phyloP scores from a whole-genome alignment of 2,797 vertebrate genomes.

The Clarias platycephalus region DNA sequence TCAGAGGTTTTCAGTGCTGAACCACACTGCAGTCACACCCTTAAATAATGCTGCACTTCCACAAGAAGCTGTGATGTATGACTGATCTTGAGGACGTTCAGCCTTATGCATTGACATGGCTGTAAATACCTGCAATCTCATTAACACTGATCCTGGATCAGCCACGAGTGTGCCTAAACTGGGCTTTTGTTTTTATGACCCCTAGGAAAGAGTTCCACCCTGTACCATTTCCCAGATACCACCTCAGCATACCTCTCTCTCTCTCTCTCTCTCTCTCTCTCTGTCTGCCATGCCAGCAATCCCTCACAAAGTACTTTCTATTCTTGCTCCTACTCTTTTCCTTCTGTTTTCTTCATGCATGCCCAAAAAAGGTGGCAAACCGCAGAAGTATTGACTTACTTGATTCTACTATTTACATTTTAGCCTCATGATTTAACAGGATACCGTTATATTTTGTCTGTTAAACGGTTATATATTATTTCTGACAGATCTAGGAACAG shows the following conservation, averaged over 20 bases:
- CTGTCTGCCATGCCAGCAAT: neutral
- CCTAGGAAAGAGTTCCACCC: conserved; percentile 24
- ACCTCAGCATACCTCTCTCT: conserved; percentile 17
- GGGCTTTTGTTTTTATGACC: conserved; percentile 16
- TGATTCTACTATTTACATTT: neutral
- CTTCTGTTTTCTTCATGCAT: neutral
- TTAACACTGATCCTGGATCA: conserved; percentile 22
- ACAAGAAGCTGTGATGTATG: neutral
- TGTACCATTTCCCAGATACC: conserved; percentile 6
- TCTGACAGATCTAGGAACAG: neutral
- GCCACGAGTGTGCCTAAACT: neutral
- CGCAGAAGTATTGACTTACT: neutral
- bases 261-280: conserved; percentile 11
- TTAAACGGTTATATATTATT: neutral
- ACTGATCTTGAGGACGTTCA: conserved; percentile 15
- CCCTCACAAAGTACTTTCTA: conserved; percentile 16
- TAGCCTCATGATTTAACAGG: neutral
- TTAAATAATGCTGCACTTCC: neutral
- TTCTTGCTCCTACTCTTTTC: neutral
- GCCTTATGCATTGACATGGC: neutral
- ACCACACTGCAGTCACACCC: conserved; percentile 37
- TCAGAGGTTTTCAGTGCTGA: conserved; percentile 28
- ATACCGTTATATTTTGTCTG: neutral
- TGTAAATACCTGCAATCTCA: neutral
- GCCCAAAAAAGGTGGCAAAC: neutral